Evolutionary conservation across 2,797 vertebrate species (phyloP).

Genomic region (Epinephelus coioides): DNA sequence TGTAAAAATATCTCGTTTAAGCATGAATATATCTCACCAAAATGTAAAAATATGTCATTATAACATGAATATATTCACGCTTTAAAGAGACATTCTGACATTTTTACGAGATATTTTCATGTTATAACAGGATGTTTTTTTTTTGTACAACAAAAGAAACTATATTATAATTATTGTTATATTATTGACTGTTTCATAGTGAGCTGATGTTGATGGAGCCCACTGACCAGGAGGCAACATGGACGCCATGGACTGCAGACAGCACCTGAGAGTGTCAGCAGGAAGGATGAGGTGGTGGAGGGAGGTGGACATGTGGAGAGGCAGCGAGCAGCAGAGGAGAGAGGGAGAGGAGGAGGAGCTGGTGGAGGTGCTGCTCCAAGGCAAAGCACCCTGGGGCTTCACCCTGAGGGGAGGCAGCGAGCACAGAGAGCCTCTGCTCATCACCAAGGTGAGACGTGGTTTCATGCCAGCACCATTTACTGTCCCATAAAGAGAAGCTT

Average conservation of each 20-base stretch:
- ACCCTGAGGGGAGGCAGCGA: slow-evolving; percentile 92
- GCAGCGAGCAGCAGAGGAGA: background rate
- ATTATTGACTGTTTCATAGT: background rate
- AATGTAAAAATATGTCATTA: too few relatives aligned
- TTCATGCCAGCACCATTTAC: too few relatives aligned
- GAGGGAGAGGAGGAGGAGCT: slow-evolving; percentile 10
- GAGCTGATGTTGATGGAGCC: slow-evolving; percentile 35
- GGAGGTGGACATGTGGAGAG: slow-evolving; percentile 35
- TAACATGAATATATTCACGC: too few relatives aligned
- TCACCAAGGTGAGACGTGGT: slow-evolving; percentile 88
- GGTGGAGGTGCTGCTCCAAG: slow-evolving; percentile 78
- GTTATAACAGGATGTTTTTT: too few relatives aligned
- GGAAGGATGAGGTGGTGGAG: slow-evolving; percentile 58
- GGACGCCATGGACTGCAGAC: slow-evolving; percentile 52
- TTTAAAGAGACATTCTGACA: too few relatives aligned
- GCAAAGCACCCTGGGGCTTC: slow-evolving; percentile 94
- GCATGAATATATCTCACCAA: too few relatives aligned
- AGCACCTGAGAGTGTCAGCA: slow-evolving; percentile 37
- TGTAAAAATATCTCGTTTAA: too few relatives aligned
- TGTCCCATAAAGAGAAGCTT: too few relatives aligned
- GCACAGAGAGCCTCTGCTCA: slow-evolving; percentile 91
- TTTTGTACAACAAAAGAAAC: too few relatives aligned
- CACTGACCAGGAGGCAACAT: slow-evolving; percentile 23
- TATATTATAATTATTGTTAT: background rate
- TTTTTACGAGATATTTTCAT: too few relatives aligned